Base-by-base conservation (phyloP, 2,113 vertebrate species). In the Tylochromis polylepis region DNA sequence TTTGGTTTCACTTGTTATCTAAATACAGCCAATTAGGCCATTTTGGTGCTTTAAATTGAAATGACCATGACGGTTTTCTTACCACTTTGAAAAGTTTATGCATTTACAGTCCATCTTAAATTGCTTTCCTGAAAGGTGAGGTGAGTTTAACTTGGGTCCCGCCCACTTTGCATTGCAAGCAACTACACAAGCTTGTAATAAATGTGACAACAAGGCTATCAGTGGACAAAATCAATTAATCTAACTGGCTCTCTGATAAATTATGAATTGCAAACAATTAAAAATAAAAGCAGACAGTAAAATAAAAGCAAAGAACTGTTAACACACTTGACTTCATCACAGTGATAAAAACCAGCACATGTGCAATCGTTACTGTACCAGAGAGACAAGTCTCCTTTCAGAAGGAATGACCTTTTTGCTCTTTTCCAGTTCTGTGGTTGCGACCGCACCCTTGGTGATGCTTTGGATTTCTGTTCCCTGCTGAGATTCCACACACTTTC, bases 381-480 rank as follows among this genome's bases (percentile, higher is more conserved):
- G 9, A 75, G n/a, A 88, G 57, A 92, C 70, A 79, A 87, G 72
- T 72, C 88, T 94, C 85, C 67, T 86, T 81, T 90, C 85, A 80
- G 56, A 80, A 24, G 57, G 4, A 92, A 81, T 43, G 88, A 93
- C 92, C 90, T 88, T 72, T 65, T 27, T 84, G 41, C 58, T 43
- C 72, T 82, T 81, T 65, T 34, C 60, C 83, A 81, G n/a, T 46
- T 79, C 70, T 93, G 94, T 81, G 91, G 72, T 90, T 49, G 43
- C 11, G 65, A 91, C 91, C 92, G 82, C 93, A 89, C 89, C 92
- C 93, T 85, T 85, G n/a, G 77, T 83, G 87, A 91, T 91, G 84
- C 85, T 82, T 92, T 89, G 89, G 90, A 91, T 87, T 94, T 86
- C 85, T 80, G 65, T 91, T 93, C 85, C 87, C 82, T 20, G 20